A percentile compares a stretch with the other conserved stretches of the same genome.
These are phyloP conservation scores for Muscicapa adusta DNA, from an alignment of 2,113 vertebrate species.

Conservation along the genomic window DNA sequence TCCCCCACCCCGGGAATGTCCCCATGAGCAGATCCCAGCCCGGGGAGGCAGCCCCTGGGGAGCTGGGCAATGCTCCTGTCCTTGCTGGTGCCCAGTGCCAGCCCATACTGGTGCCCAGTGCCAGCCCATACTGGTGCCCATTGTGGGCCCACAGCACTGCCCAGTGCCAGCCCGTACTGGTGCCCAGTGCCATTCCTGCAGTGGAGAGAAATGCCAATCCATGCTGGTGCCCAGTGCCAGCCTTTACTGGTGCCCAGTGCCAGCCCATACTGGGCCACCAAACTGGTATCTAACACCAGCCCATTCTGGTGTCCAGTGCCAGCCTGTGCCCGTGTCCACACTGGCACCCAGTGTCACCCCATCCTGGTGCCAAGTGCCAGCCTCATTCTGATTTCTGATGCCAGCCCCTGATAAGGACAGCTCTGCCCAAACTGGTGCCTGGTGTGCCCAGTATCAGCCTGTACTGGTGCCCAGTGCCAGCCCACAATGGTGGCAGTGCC, in stretches of 20 bases:
- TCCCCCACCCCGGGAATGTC: rapidly evolving
- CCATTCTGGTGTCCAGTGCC: neutral
- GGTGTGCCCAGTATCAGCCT: rapidly evolving
- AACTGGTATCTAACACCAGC: neutral
- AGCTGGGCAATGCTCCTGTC: neutral
- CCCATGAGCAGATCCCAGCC: neutral
- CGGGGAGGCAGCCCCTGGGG: neutral
- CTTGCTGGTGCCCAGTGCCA: neutral
- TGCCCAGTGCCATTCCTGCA: neutral
- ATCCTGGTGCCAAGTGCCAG: no score
- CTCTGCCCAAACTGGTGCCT: neutral
- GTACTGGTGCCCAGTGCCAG: neutral
- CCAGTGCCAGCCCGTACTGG: neutral
- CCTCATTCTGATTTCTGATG: neutral
- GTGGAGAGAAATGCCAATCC: no score
- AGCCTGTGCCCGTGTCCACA: neutral
- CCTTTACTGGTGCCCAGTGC: neutral
- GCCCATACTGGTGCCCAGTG: neutral
- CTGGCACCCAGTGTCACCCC: neutral
- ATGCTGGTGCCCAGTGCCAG: neutral
- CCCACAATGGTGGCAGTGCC: neutral
- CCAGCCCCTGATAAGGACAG: neutral
- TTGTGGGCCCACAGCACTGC: neutral
- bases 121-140: neutral
- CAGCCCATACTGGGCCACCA: neutral